A percentile compares a stretch with the other conserved stretches of the same genome.
Evolutionary conservation across 2,113 vertebrate species (phyloP).

Genomic region (Tretioscincus oriximinensis): DNA sequence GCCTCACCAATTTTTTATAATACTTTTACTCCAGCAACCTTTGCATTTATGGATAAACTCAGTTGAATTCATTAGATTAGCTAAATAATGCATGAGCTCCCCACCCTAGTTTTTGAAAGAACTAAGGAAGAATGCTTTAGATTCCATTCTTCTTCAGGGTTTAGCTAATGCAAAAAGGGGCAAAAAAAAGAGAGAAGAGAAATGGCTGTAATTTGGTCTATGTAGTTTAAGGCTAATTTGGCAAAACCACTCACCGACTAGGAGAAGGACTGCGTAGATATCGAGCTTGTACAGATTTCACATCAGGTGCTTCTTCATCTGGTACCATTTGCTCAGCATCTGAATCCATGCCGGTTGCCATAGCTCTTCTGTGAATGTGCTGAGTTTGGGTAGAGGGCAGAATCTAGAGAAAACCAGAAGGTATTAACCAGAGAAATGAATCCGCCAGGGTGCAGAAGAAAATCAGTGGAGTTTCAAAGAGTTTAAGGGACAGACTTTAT

Average conservation of each 20-base stretch:
- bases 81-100: neutral
- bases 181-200: neutral
- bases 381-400: neutral
- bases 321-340: constrained; percentile 73
- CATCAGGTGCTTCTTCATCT: constrained; percentile 52
- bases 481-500: no score
- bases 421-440: fast-evolving
- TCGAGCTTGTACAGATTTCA: constrained; percentile 81
- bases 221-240: fast-evolving
- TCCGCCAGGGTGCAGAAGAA: fast-evolving
- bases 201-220: neutral
- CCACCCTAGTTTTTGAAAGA: neutral
- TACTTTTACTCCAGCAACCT: neutral
- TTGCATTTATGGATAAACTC: fast-evolving
- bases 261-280: constrained; percentile 93
- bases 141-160: neutral
- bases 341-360: constrained; percentile 77
- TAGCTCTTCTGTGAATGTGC: constrained; percentile 51
- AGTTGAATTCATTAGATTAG: neutral
- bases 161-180: neutral
- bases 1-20: neutral
- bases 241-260: constrained; percentile 72
- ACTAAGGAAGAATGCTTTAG: constrained; percentile 24
- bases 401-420: neutral
- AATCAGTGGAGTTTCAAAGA: constrained; percentile 6